Conservation (phyloP, 2,113 vertebrate genomes). For the Naja naja region DNA sequence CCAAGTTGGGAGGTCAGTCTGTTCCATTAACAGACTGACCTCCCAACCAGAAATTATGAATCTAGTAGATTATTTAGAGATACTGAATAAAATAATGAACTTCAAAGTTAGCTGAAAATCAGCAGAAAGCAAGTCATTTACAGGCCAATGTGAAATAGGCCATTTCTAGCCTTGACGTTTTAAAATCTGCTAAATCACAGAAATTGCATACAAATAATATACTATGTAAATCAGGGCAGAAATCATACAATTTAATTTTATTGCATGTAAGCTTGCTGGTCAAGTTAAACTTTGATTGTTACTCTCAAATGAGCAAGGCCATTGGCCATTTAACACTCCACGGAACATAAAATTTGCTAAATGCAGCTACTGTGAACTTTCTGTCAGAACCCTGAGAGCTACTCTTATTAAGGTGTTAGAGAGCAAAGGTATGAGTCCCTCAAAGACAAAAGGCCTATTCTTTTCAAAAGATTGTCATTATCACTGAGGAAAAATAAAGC, state of each 20-base stretch:
- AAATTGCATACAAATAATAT: not conserved
- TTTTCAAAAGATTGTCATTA: not conserved
- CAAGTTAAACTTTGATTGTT: not conserved
- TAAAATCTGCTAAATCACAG: not conserved
- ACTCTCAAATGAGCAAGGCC: not conserved
- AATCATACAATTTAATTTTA: not conserved
- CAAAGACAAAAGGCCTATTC: not conserved
- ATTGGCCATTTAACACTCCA: not conserved
- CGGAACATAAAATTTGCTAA: not conserved
- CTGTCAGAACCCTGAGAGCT: no score
- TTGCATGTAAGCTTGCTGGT: not conserved
- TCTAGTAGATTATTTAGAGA: accelerated
- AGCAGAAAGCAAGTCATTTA: not conserved
- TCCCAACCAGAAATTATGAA: not conserved
- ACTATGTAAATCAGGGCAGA: not conserved
- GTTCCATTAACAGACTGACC: not conserved
- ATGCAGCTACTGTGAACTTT: no score
- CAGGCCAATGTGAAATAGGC: not conserved
- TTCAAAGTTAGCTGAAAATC: accelerated
- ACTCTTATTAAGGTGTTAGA: not conserved
- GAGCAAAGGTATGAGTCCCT: not conserved
- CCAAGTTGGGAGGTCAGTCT: not conserved
- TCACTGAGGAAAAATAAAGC: not conserved
- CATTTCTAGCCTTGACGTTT: not conserved
- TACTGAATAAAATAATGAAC: accelerated